Evolutionary conservation across 2,797 vertebrate species (phyloP).

Genomic region (Manis javanica): DNA sequence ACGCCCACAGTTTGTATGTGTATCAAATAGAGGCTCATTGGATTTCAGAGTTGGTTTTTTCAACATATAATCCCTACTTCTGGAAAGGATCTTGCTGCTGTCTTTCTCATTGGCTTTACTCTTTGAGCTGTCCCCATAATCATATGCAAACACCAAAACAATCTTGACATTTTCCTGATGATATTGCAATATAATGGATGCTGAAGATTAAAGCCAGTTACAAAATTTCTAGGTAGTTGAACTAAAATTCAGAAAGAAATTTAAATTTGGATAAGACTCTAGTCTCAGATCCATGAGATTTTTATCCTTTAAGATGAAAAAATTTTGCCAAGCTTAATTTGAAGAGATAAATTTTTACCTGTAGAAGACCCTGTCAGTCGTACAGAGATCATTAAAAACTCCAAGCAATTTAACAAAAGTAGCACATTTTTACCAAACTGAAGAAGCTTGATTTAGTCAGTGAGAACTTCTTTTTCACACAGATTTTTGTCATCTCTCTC

Average conservation of each 20-base stretch:
- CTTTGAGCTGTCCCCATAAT: neutral
- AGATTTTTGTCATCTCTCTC: constrained; percentile 54
- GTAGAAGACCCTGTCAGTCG: neutral
- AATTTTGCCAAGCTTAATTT: neutral
- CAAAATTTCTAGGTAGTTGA: neutral
- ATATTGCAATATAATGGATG: neutral
- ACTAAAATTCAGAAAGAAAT: neutral
- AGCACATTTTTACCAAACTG: constrained; percentile 22
- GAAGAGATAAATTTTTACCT: neutral
- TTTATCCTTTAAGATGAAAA: neutral
- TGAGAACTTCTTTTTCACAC: constrained; percentile 72
- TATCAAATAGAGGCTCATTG: neutral
- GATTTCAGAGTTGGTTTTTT: neutral
- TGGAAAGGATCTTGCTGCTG: neutral
- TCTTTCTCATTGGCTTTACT: neutral
- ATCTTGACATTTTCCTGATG: neutral
- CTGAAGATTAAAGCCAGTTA: neutral
- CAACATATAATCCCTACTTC: neutral
- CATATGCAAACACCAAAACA: neutral
- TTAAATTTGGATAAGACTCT: neutral
- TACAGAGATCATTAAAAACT: neutral
- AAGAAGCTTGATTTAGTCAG: constrained; percentile 68
- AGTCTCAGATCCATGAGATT: neutral
- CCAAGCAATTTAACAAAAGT: neutral
- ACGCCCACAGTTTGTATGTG: neutral